These are phyloP conservation scores for Leptarthrus brevirostris DNA, from an alignment of 2,888 invertebrate species.

Conservation along the genomic window DNA sequence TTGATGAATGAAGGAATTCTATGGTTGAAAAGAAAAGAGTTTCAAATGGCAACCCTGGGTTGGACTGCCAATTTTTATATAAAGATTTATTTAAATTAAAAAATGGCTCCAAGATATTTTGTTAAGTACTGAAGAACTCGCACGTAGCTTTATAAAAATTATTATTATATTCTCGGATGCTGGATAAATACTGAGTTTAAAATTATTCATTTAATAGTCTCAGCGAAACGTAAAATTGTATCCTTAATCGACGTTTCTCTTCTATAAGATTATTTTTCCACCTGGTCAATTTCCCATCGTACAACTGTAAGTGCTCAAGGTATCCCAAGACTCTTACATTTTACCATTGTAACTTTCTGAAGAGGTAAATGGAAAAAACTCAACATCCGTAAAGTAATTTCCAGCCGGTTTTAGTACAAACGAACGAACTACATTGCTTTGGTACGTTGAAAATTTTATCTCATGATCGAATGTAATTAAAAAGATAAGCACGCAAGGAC, in stretches of 20 bases:
- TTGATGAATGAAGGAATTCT: too few species aligned
- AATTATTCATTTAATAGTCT: too few species aligned
- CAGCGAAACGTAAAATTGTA: not conserved
- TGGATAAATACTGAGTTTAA: too few species aligned
- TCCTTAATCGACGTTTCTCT: not conserved
- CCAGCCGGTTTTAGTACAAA: not conserved
- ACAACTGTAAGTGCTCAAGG: not conserved
- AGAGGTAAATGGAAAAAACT: not conserved
- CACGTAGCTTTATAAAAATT: too few species aligned
- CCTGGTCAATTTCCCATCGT: not conserved
- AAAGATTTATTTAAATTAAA: too few species aligned
- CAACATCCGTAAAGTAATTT: not conserved
- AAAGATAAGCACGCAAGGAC: slow-evolving; percentile 37
- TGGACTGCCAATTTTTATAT: too few species aligned
- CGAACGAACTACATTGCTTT: not conserved
- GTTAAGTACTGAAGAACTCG: too few species aligned
- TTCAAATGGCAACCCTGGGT: too few species aligned
- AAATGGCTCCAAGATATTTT: too few species aligned
- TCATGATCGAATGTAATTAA: slow-evolving; percentile 36
- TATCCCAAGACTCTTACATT: not conserved
- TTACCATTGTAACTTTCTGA: not conserved
- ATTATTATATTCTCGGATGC: too few species aligned
- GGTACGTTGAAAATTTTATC: slow-evolving; percentile 19
- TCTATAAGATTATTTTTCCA: slow-evolving; percentile 3
- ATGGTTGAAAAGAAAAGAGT: too few species aligned